Evolutionary conservation across 1,140 invertebrate species (phyloP), one percentile per base, ranked within the genome.

Genomic region (Pentalonia nigronervosa): DNA sequence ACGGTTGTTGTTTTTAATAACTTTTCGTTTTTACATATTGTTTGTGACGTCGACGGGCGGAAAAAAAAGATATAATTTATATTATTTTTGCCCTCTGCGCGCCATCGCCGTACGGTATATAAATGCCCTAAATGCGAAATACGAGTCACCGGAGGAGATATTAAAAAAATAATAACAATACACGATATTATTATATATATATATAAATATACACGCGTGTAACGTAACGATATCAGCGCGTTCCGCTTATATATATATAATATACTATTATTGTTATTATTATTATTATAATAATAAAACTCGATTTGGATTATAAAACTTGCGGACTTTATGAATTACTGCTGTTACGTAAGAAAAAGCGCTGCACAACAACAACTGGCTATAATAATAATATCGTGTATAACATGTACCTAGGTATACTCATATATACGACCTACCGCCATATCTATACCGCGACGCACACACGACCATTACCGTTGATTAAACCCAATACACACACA

Each of bases 11-110:
- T 93, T 93, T 93, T 93, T 93, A 93, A 93, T 93, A 93, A 93
- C 91, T 93, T 93, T 93, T 86, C 91, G 34, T 93, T 93, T 92
- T 93, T 93, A 93, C 91, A 93, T 93, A 93, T 93, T 93, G 91
- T 93, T 84, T 93, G 91, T 93, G 81, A 86, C 48, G 47, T 34
- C 20, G 25, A 30, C 91, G 91, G 30, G 91, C 34, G 20, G 21
- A 30, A 45, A 53, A 83, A 53, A 53, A 53, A 81, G 45, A 91
- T 91, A 93, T 93, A 93, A 93, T 93, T 93, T 84, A 93, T 93
- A 93, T 93, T 93, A 86, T 84, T 86, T 90, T 93, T 41, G 81
- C 76, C 91, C 67, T 93, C 91, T 36, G 81, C 41, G 41, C 41
- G 41, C 48, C 76, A 81, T 56, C 45, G 76, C 67, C 2, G 41